Base-by-base conservation (phyloP, 2,797 vertebrate species). In the Microchirus variegatus region DNA sequence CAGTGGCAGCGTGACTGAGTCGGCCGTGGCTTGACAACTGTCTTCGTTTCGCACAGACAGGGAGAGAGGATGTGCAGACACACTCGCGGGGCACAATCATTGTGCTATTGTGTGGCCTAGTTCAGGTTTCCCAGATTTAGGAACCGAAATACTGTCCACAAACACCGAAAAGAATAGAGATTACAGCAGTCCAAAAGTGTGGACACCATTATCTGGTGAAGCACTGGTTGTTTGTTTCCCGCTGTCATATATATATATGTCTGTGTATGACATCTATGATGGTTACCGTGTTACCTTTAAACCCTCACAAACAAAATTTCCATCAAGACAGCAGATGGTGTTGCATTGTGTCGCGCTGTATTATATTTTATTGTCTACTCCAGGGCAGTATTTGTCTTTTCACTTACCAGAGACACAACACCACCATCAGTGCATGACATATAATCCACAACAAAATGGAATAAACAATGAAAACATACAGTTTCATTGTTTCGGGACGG, bases 1-100 rank as follows among this genome's bases (percentile, higher is more conserved):
- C 83, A 84, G 81, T 78, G 75, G 83, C 82, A 78, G 88, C 84
- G 77, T 89, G 88, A 91, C 86, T 88, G 85, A 90, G 77, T 87
- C 68, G 75, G 82, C 83, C 80, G 56, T 36, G 76, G 89, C 86
- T 87, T 92, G 87, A 89, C 87, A 89, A 89, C 83, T 83, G 77
- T 82, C 76, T 85, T 80, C 47, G 72, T 86, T 82, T 86, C 73
- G 77, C 68, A 75, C 81, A 78, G 67, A 75, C 82, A 47, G 44
- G 47, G 53, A 71, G 63, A 71, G 63, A 75, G 53, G 58, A 69
- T 53, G 77, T 67, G 60, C 74, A 78, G 59, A 74, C 68, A 76
- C 76, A 35, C 66, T 70, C 55, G 5, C 46, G 44, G 60, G 43
- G 51, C 56, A 55, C 53, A 74, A 49, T 69, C 44, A 46, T 47